These are phyloP conservation scores for Sinocyclocheilus anophthalmus DNA, from an alignment of 2,113 vertebrate genomes.

Conservation along the genomic window DNA sequence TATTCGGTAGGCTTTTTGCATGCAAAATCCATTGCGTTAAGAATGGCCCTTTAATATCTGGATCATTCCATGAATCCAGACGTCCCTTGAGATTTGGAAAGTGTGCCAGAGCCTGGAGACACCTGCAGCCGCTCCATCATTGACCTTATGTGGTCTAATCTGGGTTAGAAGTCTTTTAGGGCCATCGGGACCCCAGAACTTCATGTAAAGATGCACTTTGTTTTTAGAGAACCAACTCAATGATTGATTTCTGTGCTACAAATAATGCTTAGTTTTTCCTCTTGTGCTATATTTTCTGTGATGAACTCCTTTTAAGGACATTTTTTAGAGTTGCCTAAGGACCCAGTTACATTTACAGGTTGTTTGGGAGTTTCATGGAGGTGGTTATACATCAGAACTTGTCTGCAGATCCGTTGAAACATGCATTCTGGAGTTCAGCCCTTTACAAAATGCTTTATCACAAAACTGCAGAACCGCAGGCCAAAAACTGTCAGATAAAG, in stretches of 20 bases:
- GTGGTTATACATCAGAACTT: constrained; percentile 18
- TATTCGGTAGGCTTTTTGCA: constrained; percentile 3
- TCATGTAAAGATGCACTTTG: not conserved
- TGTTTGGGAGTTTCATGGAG: not conserved
- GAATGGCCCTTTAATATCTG: not conserved
- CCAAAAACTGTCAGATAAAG: constrained; percentile 26
- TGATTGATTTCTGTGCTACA: not conserved
- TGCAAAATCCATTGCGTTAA: not conserved
- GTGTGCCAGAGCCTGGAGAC: constrained; percentile 20
- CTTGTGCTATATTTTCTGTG: not conserved
- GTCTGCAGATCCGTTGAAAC: constrained; percentile 10
- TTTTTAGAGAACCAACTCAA: not conserved
- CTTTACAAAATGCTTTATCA: constrained; percentile 21
- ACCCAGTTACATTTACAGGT: not conserved
- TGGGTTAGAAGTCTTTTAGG: not conserved
- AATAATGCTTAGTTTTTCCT: not conserved
- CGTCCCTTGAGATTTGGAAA: not conserved
- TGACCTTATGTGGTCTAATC: constrained; percentile 10
- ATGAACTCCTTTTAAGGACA: not conserved
- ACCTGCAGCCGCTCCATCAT: constrained; percentile 15
- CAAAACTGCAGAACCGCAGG: not conserved
- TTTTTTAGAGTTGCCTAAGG: constrained; percentile 20
- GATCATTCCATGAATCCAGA: constrained; percentile 10
- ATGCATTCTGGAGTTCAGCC: constrained; percentile 10
- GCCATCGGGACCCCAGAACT: not conserved